phyloP scores from a whole-genome alignment of 2,797 vertebrate species.

The Kryptopterus vitreolus region DNA sequence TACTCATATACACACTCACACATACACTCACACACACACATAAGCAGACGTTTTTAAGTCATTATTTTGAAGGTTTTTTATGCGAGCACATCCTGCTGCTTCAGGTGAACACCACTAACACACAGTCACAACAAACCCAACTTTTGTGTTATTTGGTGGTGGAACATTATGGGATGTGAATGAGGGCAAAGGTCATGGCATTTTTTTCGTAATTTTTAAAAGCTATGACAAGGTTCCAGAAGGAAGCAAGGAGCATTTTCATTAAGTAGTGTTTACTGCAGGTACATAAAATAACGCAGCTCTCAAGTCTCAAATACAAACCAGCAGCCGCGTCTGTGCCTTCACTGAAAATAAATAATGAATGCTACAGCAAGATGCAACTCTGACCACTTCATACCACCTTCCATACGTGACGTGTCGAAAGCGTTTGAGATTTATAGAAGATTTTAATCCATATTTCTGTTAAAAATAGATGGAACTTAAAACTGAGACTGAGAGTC shows the following conservation, averaged over 20 bases:
- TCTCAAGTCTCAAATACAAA: neutral
- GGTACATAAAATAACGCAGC: neutral
- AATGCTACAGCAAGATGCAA: neutral
- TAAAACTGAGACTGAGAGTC: neutral
- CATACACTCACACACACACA: neutral
- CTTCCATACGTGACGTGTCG: neutral
- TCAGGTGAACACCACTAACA: neutral
- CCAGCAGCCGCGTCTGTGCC: neutral
- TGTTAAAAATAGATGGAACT: neutral
- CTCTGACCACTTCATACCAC: neutral
- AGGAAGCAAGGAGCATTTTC: neutral
- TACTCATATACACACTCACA: conserved; percentile 13
- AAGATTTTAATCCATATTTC: neutral
- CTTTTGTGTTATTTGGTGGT: neutral
- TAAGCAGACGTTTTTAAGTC: neutral
- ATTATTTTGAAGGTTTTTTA: neutral
- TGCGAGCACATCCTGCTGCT: neutral
- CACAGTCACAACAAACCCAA: neutral
- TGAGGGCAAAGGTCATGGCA: neutral
- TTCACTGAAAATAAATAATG: neutral
- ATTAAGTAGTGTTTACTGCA: neutral
- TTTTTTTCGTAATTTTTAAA: neutral
- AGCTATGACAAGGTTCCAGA: neutral
- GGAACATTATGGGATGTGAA: neutral
- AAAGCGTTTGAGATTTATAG: neutral